Evolutionary conservation across 2,113 vertebrate genomes (phyloP).

Genomic region (Saccopteryx bilineata): DNA sequence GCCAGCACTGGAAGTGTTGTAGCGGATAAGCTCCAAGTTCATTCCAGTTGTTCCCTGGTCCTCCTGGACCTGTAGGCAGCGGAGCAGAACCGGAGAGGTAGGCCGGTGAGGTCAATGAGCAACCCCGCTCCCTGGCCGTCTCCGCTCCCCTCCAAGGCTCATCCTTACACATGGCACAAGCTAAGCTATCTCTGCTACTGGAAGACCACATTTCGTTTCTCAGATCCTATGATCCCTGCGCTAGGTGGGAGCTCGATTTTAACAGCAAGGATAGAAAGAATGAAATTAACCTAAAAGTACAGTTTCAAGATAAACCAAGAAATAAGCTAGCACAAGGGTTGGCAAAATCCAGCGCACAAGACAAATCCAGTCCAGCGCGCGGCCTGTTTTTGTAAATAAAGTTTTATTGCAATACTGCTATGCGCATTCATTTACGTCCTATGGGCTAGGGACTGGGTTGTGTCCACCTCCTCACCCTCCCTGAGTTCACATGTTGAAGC

Average conservation of each 20-base stretch:
- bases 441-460: not conserved
- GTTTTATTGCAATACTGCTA: not conserved
- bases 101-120: not conserved
- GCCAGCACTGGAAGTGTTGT: not conserved
- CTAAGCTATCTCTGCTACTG: not conserved
- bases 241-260: not conserved
- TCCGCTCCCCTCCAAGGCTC: not conserved
- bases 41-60: not conserved
- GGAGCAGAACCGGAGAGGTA: not conserved
- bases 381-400: not conserved
- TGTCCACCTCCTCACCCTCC: not conserved
- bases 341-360: not conserved
- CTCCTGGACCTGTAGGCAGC: not conserved
- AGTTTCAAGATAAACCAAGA: slow-evolving; percentile 59
- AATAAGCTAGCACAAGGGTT: not conserved
- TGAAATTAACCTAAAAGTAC: slow-evolving; percentile 24
- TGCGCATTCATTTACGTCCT: not conserved
- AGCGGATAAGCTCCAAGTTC: not conserved
- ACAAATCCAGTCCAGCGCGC: not conserved
- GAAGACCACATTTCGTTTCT: not conserved
- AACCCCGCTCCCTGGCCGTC: too few relatives aligned
- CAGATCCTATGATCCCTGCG: not conserved
- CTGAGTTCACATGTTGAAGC: not conserved
- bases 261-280: slow-evolving; percentile 12
- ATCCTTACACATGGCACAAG: too few relatives aligned